Evolutionary conservation across 2,113 vertebrate species (phyloP), one percentile per base, ranked within the genome.

Genomic region (Caranx ignobilis): DNA sequence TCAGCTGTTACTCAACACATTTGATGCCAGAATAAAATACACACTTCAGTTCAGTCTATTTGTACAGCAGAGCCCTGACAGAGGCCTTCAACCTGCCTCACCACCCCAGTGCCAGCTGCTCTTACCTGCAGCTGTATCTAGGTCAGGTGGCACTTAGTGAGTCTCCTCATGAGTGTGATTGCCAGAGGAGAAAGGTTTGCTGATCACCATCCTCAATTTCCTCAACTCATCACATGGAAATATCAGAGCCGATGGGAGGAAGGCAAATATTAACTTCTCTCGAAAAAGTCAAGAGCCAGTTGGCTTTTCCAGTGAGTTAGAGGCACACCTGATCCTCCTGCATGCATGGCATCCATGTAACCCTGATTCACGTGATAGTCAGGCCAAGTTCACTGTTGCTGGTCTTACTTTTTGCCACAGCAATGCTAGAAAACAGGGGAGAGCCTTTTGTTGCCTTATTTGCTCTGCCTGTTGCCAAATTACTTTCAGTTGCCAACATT

Each of bases 121-220:
- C 54, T 61, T 60, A 68, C 73, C 62, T 75, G 35, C 55, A 48
- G 68, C 80, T 81, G 74, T 80, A 91, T 91, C 75, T 88, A 74
- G 91, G 92, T 87, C 91, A 93, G 86, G 43, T 56, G 70, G 84
- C 50, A 83, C 88, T 92, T 89, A 79, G 66, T 79, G 83, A 93
- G 87, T 90, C 91, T 86, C 75, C 71, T 87, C 91, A 80, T 88
- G 90, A 77, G 83, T 85, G 52, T 43, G 54, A 79, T 60, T 66
- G 86, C 88, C 81, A 75, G 88, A 87, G 86, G 91, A 61, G 70
- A 84, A 85, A 70, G 70, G 81, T 54, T 54, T 68, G 79, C 69
- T 71, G 84, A 91, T 87, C 88, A 78, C 43, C 60, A 37, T 81
- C 67, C 82, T 85, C 71, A 32, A 79, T 85, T 69, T 55, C 47